Conservation (phyloP, 2,888 invertebrate genomes). For the Xanthorhoe spadicearia region DNA sequence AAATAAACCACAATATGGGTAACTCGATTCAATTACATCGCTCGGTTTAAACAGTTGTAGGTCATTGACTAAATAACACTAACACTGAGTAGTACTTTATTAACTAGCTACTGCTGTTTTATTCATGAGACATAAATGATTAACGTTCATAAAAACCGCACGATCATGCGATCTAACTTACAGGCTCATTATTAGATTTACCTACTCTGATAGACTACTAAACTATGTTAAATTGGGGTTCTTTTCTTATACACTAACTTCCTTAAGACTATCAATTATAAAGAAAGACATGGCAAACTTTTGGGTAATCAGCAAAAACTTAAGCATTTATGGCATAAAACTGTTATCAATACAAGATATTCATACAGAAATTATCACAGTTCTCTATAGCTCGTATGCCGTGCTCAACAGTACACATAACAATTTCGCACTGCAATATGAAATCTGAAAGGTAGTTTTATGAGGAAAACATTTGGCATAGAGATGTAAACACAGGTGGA, state of each 20-base stretch:
- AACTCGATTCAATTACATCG: constrained; percentile 12
- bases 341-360: neutral
- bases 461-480: constrained; percentile 59
- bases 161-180: neutral
- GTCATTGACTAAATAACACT: constrained; percentile 1
- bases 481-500: constrained; percentile 59
- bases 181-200: neutral
- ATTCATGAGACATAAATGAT: neutral
- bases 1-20: constrained; percentile 13
- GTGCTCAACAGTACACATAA: neutral
- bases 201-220: neutral
- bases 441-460: constrained; percentile 49
- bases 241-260: neutral
- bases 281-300: too few relatives aligned
- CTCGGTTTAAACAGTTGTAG: constrained; percentile 2
- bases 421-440: neutral
- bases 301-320: too few relatives aligned
- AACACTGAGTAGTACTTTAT: too few relatives aligned
- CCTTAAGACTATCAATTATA: too few relatives aligned
- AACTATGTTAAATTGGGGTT: neutral
- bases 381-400: neutral
- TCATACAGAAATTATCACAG: neutral
- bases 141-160: neutral
- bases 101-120: neutral
- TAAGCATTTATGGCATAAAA: too few relatives aligned